Evolutionary conservation across 2,113 vertebrate species (phyloP).

Genomic region (Tragelaphus strepsiceros): DNA sequence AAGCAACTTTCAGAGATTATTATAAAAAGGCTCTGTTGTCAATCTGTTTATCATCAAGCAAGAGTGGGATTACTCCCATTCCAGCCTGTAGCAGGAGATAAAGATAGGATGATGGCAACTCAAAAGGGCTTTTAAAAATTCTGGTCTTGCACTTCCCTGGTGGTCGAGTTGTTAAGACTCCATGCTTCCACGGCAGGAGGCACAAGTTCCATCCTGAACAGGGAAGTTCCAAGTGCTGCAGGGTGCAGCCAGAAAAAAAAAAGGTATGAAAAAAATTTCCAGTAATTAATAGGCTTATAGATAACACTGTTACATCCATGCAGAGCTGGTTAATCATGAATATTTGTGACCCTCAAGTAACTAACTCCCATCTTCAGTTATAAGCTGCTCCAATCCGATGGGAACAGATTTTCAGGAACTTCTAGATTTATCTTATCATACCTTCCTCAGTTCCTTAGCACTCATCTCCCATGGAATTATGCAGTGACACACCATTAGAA

Average conservation of each 20-base stretch:
- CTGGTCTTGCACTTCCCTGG: not conserved
- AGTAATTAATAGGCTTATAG: not conserved
- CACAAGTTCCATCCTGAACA: not conserved
- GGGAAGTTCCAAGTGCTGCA: not conserved
- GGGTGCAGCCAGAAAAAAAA: not conserved
- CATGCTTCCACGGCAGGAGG: not conserved
- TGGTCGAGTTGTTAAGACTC: not conserved
- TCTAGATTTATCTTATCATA: not conserved
- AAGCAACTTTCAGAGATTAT: not conserved
- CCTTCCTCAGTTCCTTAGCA: not conserved
- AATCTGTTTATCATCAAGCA: not conserved
- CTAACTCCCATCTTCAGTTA: not conserved
- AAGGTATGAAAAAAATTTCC: not conserved
- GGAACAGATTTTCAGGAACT: not conserved
- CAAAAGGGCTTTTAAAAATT: not conserved
- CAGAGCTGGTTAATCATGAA: not conserved
- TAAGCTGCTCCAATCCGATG: not conserved
- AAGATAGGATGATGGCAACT: not conserved
- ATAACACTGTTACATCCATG: not conserved
- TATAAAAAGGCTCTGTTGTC: not conserved
- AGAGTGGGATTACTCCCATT: not conserved
- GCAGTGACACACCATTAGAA: not conserved
- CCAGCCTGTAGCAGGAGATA: not conserved
- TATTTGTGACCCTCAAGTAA: not conserved
- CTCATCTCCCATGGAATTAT: not conserved